Base-by-base conservation (phyloP, 2,797 vertebrate genomes). In the Catostomus latipinnis region DNA sequence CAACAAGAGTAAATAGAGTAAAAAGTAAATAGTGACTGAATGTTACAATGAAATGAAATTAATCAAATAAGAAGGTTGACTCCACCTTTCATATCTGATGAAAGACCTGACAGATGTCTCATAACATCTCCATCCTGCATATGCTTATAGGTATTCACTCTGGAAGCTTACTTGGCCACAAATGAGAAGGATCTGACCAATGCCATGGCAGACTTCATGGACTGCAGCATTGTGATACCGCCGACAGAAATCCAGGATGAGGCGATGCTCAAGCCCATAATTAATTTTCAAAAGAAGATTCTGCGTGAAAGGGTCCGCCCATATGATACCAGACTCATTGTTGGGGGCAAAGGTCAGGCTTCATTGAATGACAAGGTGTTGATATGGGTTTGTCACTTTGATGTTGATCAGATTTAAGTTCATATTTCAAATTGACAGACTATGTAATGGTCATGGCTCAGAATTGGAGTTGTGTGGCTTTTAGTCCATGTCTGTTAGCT, bases 221-320 rank as follows among this genome's bases (percentile, higher is more conserved):
- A 97, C 72, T 96, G 94, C 92, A 98, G 96, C 91, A 94, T 99
- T 0, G 96, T 99, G 68, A 92, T 99, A 86, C 97, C 97, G 0
- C 97, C 98, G 80, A 92, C 88, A 1, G 96, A 97, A 18, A 88
- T 90, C 66, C 94, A 94, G 18, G 93, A 89, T 0, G 92, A 93
- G 82, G 83, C 81, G 18, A 96, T 95, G 85, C 91, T 99, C 49
- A 92, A 87, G 13, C 88, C 92, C 0, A 86, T 99, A 83, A 90
- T 97, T 1, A 89, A 89, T 0, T 95, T 95, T 89, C 97, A 99
- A 93, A 92, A 83, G 12, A 93, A 93, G 83, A 91, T 99, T 88
- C 89, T 99, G 71, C 90, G 88, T 0, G 95, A 94, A 13, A 92
- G 96, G 82, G 87, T 96, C 79, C 94, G 92, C 62, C 92, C 93